Conservation (phyloP, 2,113 vertebrate genomes). For the Bucco capensis region DNA sequence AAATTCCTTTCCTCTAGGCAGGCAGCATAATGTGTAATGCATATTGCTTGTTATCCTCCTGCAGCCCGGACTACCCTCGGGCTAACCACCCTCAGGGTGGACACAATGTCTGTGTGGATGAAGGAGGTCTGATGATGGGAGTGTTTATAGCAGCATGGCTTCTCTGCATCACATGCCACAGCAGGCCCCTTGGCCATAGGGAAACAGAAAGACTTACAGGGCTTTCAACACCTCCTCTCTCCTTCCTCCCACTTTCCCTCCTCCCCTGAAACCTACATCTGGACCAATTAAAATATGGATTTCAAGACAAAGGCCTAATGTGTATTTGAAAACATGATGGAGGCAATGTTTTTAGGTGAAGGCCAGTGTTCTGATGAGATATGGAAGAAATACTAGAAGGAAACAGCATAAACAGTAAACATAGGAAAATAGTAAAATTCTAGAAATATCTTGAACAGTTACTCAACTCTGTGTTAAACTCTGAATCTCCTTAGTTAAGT, state of each 20-base stretch:
- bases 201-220: background rate
- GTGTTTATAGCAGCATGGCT: background rate
- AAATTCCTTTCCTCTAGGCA: background rate
- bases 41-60: background rate
- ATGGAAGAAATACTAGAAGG: background rate
- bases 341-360: background rate
- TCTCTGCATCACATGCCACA: background rate
- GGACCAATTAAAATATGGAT: background rate
- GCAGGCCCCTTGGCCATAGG: background rate
- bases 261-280: background rate
- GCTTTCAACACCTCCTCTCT: background rate
- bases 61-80: background rate
- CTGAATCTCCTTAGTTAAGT: background rate
- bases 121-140: background rate
- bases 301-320: background rate
- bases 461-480: background rate
- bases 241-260: background rate
- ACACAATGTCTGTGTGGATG: accelerated
- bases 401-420: background rate
- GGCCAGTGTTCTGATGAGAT: background rate
- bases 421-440: background rate
- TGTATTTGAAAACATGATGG: background rate
- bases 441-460: background rate
- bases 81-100: accelerated
- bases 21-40: accelerated